These are phyloP conservation scores for Drosophila insularis DNA, from an alignment of 1,140 invertebrate species.

Conservation along the genomic window DNA sequence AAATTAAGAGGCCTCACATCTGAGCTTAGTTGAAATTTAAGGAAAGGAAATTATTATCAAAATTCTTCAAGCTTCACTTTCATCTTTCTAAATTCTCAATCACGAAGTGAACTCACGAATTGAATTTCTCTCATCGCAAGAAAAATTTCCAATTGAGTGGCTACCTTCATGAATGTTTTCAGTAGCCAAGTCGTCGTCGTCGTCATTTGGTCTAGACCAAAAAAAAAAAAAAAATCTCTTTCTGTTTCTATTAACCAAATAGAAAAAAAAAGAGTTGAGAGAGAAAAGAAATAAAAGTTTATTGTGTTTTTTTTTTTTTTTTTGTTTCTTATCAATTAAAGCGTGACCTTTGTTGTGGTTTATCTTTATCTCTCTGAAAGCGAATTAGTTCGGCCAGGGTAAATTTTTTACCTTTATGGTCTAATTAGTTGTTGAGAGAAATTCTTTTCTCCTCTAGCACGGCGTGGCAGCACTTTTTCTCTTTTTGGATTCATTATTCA, in stretches of 20 bases:
- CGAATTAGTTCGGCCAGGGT: constrained; percentile 67
- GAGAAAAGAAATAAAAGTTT: constrained; percentile 26
- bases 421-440: constrained; percentile 76
- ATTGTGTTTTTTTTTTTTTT: constrained; percentile 50
- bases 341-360: constrained; percentile 80
- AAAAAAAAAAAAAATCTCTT: constrained; percentile 10
- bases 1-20: too few species aligned
- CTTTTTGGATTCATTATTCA: constrained; percentile 38
- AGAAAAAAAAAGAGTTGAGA: constrained; percentile 26
- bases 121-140: not conserved
- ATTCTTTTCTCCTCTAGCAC: constrained; percentile 31
- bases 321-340: constrained; percentile 74
- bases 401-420: constrained; percentile 59
- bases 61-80: too few species aligned
- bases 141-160: constrained; percentile 70
- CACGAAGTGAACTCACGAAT: not conserved
- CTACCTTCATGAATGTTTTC: constrained; percentile 30
- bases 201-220: constrained; percentile 18
- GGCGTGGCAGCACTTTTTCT: not conserved
- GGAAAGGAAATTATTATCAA: too few species aligned
- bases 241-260: not conserved
- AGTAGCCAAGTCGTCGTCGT: constrained; percentile 34
- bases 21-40: too few species aligned
- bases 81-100: too few species aligned
- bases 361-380: constrained; percentile 55